Conservation (phyloP, 1,140 invertebrate genomes). For the Berghia stephanieae region DNA sequence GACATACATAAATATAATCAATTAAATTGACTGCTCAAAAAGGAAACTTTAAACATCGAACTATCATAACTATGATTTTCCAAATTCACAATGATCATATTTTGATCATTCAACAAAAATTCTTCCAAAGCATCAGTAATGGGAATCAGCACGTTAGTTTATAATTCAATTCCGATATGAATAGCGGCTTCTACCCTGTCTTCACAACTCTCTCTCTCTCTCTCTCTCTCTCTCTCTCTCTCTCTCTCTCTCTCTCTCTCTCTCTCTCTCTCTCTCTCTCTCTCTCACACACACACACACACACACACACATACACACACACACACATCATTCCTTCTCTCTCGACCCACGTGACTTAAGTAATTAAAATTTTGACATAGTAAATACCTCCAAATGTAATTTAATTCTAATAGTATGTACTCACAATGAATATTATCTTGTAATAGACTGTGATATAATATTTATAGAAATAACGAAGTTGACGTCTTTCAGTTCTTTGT, state of each 20-base stretch:
- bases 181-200: not conserved
- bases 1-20: not conserved
- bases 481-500: too few relatives aligned
- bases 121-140: not conserved
- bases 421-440: too few relatives aligned
- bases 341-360: too few relatives aligned
- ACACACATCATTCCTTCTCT: too few relatives aligned
- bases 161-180: not conserved
- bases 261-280: constrained; percentile 12
- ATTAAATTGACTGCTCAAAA: not conserved
- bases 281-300: not conserved
- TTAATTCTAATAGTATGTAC: too few relatives aligned
- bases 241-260: constrained; percentile 3
- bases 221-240: not conserved
- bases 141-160: not conserved
- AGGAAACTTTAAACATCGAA: not conserved
- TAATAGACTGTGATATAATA: too few relatives aligned
- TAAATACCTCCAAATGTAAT: too few relatives aligned
- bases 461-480: too few relatives aligned
- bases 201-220: not conserved
- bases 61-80: not conserved
- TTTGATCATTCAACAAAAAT: not conserved
- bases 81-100: not conserved
- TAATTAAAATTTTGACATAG: too few relatives aligned
- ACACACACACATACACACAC: too few relatives aligned